These are phyloP conservation scores for Goniozus legneri DNA, from an alignment of 1,140 invertebrate genomes.

Conservation along the genomic window DNA sequence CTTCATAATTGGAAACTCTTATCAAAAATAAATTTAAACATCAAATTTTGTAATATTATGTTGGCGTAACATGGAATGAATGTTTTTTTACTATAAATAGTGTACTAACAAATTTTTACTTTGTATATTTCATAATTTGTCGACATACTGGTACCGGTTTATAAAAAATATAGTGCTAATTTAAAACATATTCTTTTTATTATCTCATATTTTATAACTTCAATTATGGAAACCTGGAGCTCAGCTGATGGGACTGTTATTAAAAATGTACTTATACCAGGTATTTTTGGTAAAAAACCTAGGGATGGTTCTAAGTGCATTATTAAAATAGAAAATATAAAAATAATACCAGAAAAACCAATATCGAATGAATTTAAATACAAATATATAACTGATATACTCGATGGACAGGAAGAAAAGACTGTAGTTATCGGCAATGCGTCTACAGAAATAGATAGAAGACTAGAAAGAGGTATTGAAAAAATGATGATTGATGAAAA, in stretches of 20 bases:
- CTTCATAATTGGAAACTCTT: too few species aligned
- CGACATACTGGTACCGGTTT: too few species aligned
- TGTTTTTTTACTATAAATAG: too few species aligned
- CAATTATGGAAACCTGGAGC: conserved; percentile 26
- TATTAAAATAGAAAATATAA: conserved; percentile 32
- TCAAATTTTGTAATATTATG: too few species aligned
- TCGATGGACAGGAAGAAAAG: conserved; percentile 21
- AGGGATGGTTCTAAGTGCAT: conserved; percentile 34
- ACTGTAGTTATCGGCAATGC: conserved; percentile 33
- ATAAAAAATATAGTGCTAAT: too few species aligned
- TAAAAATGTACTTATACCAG: conserved; percentile 35
- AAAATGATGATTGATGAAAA: conserved; percentile 40
- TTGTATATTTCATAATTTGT: too few species aligned
- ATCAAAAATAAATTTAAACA: too few species aligned
- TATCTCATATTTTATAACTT: not conserved
- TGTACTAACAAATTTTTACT: too few species aligned
- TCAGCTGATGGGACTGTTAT: conserved; percentile 33
- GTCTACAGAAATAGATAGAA: conserved; percentile 32
- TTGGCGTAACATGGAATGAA: too few species aligned
- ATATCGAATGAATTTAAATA: conserved; percentile 20
- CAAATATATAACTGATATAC: conserved; percentile 28
- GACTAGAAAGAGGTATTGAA: conserved; percentile 39
- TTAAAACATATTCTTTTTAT: too few species aligned
- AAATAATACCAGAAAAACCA: conserved; percentile 8
- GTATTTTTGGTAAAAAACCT: conserved; percentile 33